phyloP scores from a whole-genome alignment of 1,140 invertebrate genomes.

The Drosophila nigrodunni region DNA sequence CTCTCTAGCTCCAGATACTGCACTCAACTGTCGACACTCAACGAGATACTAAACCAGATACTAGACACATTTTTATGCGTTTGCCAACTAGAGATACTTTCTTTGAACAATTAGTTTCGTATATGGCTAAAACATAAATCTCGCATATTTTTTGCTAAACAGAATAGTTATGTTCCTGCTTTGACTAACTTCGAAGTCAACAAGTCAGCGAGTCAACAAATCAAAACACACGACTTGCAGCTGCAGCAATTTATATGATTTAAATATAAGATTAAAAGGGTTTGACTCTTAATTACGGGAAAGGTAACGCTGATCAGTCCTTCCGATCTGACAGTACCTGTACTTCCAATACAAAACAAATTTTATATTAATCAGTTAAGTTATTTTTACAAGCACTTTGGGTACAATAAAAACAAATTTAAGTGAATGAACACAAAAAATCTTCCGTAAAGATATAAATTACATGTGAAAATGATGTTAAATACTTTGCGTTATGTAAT shows the following conservation, averaged over 20 bases:
- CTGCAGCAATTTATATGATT: conserved; percentile 1
- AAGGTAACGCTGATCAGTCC: not conserved
- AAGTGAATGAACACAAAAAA: not conserved
- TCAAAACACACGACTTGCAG: not conserved
- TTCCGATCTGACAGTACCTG: conserved; percentile 7
- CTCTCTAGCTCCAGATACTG: conserved; percentile 31
- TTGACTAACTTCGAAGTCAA: conserved; percentile 51
- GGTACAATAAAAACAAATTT: conserved; percentile 2
- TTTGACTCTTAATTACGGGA: conserved; percentile 36
- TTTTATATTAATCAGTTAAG: conserved; percentile 7
- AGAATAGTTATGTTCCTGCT: conserved; percentile 65
- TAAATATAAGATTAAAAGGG: conserved; percentile 32
- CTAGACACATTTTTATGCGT: conserved; percentile 6
- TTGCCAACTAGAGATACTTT: conserved; percentile 54
- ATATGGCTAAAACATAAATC: conserved; percentile 80
- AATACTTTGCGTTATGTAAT: conserved; percentile 47
- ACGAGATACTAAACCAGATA: conserved; percentile 14
- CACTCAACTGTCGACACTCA: not conserved
- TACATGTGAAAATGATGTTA: conserved; percentile 20
- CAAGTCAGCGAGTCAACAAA: not conserved
- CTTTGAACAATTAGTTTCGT: conserved; percentile 74
- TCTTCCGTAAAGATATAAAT: conserved; percentile 48
- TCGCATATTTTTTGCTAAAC: conserved; percentile 56
- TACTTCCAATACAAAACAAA: conserved; percentile 7
- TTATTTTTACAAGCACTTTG: conserved; percentile 37